These are phyloP conservation scores for Polietes domitor DNA, from an alignment of 2,888 invertebrate species.

Conservation along the genomic window DNA sequence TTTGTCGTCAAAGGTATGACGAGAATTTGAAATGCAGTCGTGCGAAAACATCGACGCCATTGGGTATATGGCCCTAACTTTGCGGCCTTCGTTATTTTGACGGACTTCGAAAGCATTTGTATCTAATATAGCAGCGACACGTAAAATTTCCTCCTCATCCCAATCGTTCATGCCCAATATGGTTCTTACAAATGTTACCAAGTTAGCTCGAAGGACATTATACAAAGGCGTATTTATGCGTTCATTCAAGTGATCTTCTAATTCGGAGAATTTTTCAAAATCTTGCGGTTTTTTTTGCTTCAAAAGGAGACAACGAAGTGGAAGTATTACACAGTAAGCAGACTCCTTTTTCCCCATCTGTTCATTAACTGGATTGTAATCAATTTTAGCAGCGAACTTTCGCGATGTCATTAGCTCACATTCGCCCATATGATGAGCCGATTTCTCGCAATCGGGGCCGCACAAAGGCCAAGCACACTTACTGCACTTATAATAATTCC, in stretches of 20 bases:
- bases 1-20: slow-evolving; percentile 85
- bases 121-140: slow-evolving; percentile 86
- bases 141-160: slow-evolving; percentile 83
- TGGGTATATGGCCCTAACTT: slow-evolving; percentile 85
- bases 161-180: slow-evolving; percentile 82
- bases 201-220: slow-evolving; percentile 83
- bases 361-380: slow-evolving; percentile 65
- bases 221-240: slow-evolving; percentile 84
- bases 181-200: slow-evolving; percentile 84
- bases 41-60: slow-evolving; percentile 87
- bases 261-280: slow-evolving; percentile 72
- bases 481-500: slow-evolving; percentile 83
- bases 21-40: slow-evolving; percentile 87
- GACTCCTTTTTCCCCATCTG: slow-evolving; percentile 81
- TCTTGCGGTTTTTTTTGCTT: slow-evolving; percentile 82
- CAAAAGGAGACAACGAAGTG: slow-evolving; percentile 85
- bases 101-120: slow-evolving; percentile 88
- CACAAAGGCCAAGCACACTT: slow-evolving; percentile 88
- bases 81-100: slow-evolving; percentile 79
- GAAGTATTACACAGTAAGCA: slow-evolving; percentile 86
- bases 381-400: slow-evolving; percentile 84
- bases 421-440: slow-evolving; percentile 83
- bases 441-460: slow-evolving; percentile 83
- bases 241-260: slow-evolving; percentile 83
- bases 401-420: slow-evolving; percentile 84